Conservation (phyloP, 2,113 vertebrate genomes). For the Copsychus sechellarum region DNA sequence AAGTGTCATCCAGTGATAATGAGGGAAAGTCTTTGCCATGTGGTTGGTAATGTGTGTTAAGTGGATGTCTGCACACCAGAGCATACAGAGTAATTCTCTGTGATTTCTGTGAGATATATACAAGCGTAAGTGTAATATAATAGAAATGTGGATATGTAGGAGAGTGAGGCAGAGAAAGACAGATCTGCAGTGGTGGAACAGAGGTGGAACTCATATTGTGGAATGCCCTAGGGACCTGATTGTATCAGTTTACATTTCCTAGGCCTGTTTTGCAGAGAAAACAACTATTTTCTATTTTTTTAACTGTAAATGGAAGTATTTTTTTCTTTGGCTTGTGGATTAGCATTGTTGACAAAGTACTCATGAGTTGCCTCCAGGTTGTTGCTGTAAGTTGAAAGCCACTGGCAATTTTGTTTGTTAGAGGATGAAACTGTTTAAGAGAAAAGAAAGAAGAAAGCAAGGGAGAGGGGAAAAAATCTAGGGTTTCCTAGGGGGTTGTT, state of each 20-base stretch:
- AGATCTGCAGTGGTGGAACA: background rate
- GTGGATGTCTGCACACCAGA: background rate
- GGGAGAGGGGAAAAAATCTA: background rate
- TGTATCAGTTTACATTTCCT: background rate
- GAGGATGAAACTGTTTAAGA: slow-evolving; percentile 1
- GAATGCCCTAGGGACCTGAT: background rate
- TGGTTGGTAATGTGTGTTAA: background rate
- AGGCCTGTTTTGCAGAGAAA: background rate
- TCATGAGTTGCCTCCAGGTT: background rate
- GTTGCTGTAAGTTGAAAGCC: slow-evolving; percentile 41
- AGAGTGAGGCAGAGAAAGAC: background rate
- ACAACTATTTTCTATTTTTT: background rate
- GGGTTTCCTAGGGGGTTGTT: background rate
- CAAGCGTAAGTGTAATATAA: background rate
- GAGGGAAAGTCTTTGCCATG: background rate
- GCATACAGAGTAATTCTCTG: background rate
- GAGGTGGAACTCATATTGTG: background rate
- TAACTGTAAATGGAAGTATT: background rate
- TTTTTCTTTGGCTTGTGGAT: background rate
- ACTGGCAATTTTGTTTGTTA: slow-evolving; percentile 31
- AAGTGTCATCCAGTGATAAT: background rate
- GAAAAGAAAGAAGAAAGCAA: background rate
- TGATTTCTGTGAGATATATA: background rate
- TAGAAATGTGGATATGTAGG: background rate
- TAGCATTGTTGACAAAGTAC: background rate